A percentile compares a stretch with the other conserved stretches of the same genome.
These are phyloP conservation scores for Theonella swinhoei DNA, from an alignment of 37 sponge, comb jelly and placozoan species.

Conservation along the genomic window DNA sequence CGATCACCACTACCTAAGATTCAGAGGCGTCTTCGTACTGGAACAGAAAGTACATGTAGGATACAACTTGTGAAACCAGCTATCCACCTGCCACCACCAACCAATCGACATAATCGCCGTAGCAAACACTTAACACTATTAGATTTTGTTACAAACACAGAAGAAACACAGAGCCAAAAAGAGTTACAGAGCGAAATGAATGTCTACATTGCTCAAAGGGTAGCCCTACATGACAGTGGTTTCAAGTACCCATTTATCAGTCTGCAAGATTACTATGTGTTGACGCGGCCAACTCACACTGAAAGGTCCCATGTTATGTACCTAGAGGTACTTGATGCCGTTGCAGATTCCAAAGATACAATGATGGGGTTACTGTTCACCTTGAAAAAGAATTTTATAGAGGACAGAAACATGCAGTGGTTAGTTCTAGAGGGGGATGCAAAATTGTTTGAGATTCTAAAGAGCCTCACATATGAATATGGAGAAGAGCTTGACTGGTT, in stretches of 20 bases:
- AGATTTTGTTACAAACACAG: no score
- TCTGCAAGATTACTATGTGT: slow-evolving; percentile 4
- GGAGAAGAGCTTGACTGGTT: slow-evolving; percentile 19
- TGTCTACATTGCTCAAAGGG: slow-evolving; percentile 4
- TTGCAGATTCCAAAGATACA: slow-evolving; percentile 28
- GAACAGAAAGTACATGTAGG: no score
- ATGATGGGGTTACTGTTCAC: neutral
- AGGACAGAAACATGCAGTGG: neutral
- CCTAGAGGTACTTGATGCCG: slow-evolving; percentile 26
- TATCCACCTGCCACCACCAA: no score
- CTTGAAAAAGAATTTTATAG: neutral
- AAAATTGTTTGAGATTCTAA: slow-evolving; percentile 18
- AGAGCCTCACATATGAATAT: neutral
- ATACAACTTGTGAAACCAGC: no score
- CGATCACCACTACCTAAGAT: no score
- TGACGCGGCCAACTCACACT: slow-evolving; percentile 15
- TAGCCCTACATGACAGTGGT: neutral
- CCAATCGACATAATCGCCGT: no score
- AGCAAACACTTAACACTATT: no score
- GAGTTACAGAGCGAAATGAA: slow-evolving; percentile 13
- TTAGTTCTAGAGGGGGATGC: slow-evolving; percentile 27
- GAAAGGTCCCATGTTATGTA: slow-evolving; percentile 11
- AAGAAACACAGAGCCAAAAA: neutral
- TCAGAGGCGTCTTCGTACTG: no score
- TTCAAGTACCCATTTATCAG: neutral